Conservation (phyloP, 1,140 invertebrate genomes). For the Drosophila eugracilis region DNA sequence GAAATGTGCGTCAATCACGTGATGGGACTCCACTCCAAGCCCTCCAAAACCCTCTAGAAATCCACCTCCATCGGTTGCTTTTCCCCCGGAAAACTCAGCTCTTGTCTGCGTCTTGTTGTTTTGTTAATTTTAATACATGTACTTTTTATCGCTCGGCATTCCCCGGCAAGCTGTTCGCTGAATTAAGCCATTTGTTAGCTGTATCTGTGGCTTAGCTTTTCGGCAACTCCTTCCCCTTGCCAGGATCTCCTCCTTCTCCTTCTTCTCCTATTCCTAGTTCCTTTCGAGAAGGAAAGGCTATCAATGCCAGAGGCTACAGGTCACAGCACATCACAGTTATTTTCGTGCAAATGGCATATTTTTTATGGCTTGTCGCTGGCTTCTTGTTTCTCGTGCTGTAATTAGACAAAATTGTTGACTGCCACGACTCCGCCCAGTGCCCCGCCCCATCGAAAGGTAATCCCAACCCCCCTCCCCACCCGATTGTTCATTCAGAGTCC, state of each 20-base stretch:
- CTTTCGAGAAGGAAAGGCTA: conserved; percentile 5
- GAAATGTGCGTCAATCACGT: conserved; percentile 74
- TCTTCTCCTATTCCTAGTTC: neutral
- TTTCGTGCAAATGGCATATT: conserved; percentile 73
- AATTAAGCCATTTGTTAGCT: conserved; percentile 64
- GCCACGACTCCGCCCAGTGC: conserved; percentile 36
- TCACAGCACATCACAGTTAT: conserved; percentile 64
- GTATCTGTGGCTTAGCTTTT: conserved; percentile 44
- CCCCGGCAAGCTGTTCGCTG: conserved; percentile 20
- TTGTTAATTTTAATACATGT: conserved; percentile 76
- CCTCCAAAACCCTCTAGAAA: conserved; percentile 8
- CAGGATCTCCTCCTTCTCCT: neutral
- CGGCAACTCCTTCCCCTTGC: neutral
- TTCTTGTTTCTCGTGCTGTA: conserved; percentile 45
- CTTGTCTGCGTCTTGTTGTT: conserved; percentile 70
- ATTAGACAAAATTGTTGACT: conserved; percentile 68
- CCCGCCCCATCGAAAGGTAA: conserved; percentile 5
- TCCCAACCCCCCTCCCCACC: neutral
- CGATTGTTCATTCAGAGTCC: conserved; percentile 32
- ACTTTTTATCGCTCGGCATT: conserved; percentile 66
- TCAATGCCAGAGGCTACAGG: conserved; percentile 39
- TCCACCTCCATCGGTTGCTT: conserved; percentile 2
- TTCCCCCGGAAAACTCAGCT: neutral
- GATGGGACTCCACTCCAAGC: conserved; percentile 36
- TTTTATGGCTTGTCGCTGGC: conserved; percentile 62